phyloP scores from a whole-genome alignment of 2,113 vertebrate species.

The Phocoena phocoena region DNA sequence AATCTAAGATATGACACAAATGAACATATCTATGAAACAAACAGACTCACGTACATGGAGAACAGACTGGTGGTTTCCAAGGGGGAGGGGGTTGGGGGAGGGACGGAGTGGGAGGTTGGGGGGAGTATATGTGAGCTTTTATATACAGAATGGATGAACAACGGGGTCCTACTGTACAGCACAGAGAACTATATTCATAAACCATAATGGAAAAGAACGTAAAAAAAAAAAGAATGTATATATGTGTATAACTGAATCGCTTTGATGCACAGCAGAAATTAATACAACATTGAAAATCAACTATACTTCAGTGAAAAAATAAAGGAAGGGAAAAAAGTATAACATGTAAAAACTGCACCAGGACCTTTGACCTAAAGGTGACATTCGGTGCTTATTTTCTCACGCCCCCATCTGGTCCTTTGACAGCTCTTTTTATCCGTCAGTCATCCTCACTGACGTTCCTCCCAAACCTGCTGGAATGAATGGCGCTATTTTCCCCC shows the following conservation, averaged over 20 bases:
- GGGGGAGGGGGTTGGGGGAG: neutral
- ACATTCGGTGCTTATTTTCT: neutral
- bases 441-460: neutral
- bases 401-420: neutral
- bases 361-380: neutral
- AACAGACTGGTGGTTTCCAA: neutral
- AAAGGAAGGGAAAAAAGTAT: neutral
- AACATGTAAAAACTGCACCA: neutral
- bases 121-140: neutral
- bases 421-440: neutral
- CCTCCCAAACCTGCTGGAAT: neutral
- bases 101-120: fast-evolving
- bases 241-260: neutral
- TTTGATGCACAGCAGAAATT: neutral
- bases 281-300: neutral
- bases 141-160: neutral
- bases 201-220: neutral
- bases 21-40: neutral
- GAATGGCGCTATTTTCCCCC: neutral
- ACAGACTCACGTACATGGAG: fast-evolving
- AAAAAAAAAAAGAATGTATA: neutral
- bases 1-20: neutral
- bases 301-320: neutral
- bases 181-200: neutral
- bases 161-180: neutral